Base-by-base conservation (phyloP, 2,113 vertebrate species). In the Herpetotheres cachinnans region DNA sequence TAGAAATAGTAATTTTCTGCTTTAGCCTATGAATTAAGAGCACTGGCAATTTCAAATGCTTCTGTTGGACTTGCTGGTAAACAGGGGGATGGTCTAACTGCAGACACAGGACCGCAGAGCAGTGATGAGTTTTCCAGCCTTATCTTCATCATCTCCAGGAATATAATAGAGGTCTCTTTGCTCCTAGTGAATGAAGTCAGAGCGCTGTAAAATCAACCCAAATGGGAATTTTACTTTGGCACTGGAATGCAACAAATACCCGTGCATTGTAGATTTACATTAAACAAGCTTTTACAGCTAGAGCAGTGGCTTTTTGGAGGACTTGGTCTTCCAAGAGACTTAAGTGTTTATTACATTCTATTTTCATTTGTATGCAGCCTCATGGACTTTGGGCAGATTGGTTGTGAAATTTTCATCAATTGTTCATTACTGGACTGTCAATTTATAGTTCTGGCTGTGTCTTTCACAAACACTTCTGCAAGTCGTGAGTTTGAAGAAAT, bases 401-500 rank as follows among this genome's bases (percentile, higher is more conserved):
- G 29, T 50, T 70, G 87, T 94, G 94, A 92, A 92, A 72, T 85
- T 74, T 81, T 19, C 93, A 82, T 93, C 85, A 90, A 20, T 46
- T 79, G 78, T 40, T 71, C 73, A 54, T 90, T 88, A 79, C 66
- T 42, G 44, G 70, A 20, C 52, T 42, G 73, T 69, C 79, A 55
- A 0, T 72, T 89, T 47, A 1, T 11, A 5, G 70, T 44, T 82
- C 47, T 29, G 80, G 47, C 58, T 24, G 27, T 59, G 69, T n/a
- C 66, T 42, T 36, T 77, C 81, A 26, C 44, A 10, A 50, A 13
- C 44, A 9, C 30, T 24, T 62, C 54, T 3, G 0, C 26, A 3
- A 59, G 52, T 2, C 8, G 29, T 7, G 62, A 52, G 74, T 13
- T 42, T 79, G 79, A 50, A 63, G 40, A 9, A 38, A 81, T 65